These are phyloP conservation scores for Fregetta grallaria DNA, from an alignment of 2,113 vertebrate species.

Conservation along the genomic window DNA sequence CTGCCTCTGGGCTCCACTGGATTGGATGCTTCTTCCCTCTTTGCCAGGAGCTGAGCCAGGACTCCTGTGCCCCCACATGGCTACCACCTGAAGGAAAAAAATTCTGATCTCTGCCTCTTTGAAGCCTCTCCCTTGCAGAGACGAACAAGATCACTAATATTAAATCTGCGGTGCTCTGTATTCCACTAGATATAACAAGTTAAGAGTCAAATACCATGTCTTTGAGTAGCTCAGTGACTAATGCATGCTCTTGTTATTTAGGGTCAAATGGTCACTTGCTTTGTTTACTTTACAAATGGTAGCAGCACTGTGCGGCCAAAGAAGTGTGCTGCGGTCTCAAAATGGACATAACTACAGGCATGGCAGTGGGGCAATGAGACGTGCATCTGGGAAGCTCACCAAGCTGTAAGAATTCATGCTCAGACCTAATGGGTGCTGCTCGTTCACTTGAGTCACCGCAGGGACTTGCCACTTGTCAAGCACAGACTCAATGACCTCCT, in stretches of 20 bases:
- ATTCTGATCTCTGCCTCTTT: background rate
- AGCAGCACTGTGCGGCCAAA: background rate
- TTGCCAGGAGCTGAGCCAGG: background rate
- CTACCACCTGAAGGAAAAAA: background rate
- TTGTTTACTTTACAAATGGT: constrained; percentile 7
- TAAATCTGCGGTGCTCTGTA: background rate
- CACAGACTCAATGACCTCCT: background rate
- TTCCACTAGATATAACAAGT: background rate
- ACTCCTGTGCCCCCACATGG: background rate
- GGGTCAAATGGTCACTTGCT: background rate
- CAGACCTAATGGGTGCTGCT: background rate
- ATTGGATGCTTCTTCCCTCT: background rate
- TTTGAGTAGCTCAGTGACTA: constrained; percentile 16
- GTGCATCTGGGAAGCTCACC: background rate
- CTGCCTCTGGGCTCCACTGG: background rate
- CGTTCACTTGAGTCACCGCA: background rate
- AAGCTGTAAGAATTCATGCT: background rate
- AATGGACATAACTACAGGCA: background rate
- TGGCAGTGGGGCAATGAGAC: background rate
- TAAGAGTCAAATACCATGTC: background rate
- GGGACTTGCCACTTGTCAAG: background rate
- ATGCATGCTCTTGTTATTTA: background rate
- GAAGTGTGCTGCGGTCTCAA: background rate
- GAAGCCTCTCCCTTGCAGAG: background rate
- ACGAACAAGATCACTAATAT: background rate